Evolutionary conservation across 1,140 invertebrate species (phyloP), one percentile per base, ranked within the genome.

Genomic region (Palaemon carinicauda): DNA sequence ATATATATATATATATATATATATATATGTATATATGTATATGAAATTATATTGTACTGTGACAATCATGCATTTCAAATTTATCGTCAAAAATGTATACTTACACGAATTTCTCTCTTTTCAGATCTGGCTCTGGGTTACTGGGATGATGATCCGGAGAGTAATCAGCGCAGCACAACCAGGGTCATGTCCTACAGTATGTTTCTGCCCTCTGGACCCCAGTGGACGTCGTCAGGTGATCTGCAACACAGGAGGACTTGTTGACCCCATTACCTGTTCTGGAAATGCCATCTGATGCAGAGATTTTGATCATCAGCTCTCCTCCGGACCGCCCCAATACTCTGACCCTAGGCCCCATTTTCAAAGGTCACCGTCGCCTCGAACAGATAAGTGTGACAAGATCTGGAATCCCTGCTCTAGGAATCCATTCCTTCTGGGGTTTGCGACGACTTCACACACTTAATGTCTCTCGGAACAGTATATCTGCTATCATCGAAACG

Each of bases 331-430:
- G 92, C 83, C 92, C 92, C 17, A 96, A 96, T 90, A 91, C 92
- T 71, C 92, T 96, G 10, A 95, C 95, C 1, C 95, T 96, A 82
- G 95, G 95, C 3, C 94, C 95, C 41, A 94, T 95, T 54, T 95
- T 95, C 91, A 92, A 93, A 17, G 92, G 93, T 79, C 95, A 95
- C 90, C 92, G 91, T 56, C 92, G 94, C 69, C 92, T 97, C 27
- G 94, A 95, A 91, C 94, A 96, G 91, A 91, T 97, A 1, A 94
- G 94, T 88, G 95, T 97, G 53, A 94, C 94, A 3, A 93, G 94
- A 81, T 96, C 95, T 0, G 94, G 95, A 90, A 92, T 97, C 1
- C 95, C 96, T 0, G 95, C 95, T 15, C 95, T 97, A 83, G 96
- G 96, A 0, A 93, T 94, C 83, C 94, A 95, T 89, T 95, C 95